Base-by-base conservation (phyloP, 2,888 invertebrate species). In the Acleris laterana region DNA sequence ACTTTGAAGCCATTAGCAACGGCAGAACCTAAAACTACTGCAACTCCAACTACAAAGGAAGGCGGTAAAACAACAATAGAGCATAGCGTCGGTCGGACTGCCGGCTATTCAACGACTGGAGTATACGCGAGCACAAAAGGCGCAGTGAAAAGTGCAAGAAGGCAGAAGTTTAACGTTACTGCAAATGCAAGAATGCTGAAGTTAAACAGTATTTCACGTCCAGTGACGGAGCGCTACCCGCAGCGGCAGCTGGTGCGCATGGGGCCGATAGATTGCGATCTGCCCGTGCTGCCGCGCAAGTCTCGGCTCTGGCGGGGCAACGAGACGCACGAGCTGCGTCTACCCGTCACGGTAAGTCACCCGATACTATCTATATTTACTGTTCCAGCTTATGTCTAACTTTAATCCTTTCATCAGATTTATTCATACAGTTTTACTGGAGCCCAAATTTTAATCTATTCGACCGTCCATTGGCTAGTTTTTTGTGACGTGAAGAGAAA, bases 301-400 rank as follows among this genome's bases (percentile, higher is more conserved):
- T 95, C 95, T 55, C 93, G 94, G 70, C 88, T 95, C 72, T 95
- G 95, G 95, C 94, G 95, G 55, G 95, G 95, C 76, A 95, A 95
- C 79, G 95, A 95, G 82, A 96, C 95, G 17, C 95, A 95, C 78
- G 95, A 96, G 81, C 89, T 95, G 73, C 93, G 94, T 76, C 87
- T 96, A 63, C 95, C 95, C 25, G 93, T 94, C 80, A 94, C 93
- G 93, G 95, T 95, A 89, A 95, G 94, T 65, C 65, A 28, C 55
- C 19, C 20, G 13, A 20, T 13, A 28, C 11, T 20, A 3, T 38
- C 9, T 32, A 32, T 11, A 38, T 38, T 38, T 11, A 13, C 13
- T 38, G 1, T 13, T 13, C 3, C 38, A 38, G 9, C 38, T 13
- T 9, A 38, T 38, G 38, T 13, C 4, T 13, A 4, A 9, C 13